phyloP scores from a whole-genome alignment of 2,113 vertebrate genomes.

The Seriola quinqueradiata region DNA sequence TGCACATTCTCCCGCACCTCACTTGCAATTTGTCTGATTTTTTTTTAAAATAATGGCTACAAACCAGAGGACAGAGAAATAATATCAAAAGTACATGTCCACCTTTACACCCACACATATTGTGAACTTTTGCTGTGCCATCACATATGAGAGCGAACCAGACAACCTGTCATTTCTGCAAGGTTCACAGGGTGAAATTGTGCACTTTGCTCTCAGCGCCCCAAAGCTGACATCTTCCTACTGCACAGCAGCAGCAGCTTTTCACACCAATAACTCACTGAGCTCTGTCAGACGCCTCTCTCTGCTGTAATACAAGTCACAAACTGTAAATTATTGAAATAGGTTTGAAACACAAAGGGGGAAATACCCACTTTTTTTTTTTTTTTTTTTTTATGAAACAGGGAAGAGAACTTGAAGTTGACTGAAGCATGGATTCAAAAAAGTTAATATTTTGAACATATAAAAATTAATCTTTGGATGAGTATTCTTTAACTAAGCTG shows the following conservation, averaged over 20 bases:
- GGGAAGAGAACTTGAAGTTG: too few relatives aligned
- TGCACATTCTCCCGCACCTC: not conserved
- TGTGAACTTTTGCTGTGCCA: not conserved
- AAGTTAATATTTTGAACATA: too few relatives aligned
- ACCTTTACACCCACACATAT: not conserved
- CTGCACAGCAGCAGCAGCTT: slow-evolving; percentile 14
- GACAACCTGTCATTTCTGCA: slow-evolving; percentile 24
- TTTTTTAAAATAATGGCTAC: not conserved
- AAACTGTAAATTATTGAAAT: not conserved
- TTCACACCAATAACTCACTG: slow-evolving; percentile 27
- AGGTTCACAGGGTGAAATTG: slow-evolving; percentile 1
- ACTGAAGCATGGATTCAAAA: too few relatives aligned
- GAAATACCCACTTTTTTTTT: not conserved
- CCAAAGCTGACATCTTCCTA: slow-evolving; percentile 26
- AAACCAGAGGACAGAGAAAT: not conserved
- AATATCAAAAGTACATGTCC: not conserved
- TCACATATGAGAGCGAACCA: not conserved
- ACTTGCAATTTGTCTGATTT: not conserved
- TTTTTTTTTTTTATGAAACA: too few relatives aligned
- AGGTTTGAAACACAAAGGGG: not conserved
- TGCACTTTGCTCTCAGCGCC: not conserved
- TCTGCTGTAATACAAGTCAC: not conserved
- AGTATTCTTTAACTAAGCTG: too few relatives aligned
- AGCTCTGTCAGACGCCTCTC: not conserved
- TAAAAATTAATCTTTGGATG: too few relatives aligned